Conservation (phyloP, 2,888 invertebrate genomes). For the Autographa gamma region DNA sequence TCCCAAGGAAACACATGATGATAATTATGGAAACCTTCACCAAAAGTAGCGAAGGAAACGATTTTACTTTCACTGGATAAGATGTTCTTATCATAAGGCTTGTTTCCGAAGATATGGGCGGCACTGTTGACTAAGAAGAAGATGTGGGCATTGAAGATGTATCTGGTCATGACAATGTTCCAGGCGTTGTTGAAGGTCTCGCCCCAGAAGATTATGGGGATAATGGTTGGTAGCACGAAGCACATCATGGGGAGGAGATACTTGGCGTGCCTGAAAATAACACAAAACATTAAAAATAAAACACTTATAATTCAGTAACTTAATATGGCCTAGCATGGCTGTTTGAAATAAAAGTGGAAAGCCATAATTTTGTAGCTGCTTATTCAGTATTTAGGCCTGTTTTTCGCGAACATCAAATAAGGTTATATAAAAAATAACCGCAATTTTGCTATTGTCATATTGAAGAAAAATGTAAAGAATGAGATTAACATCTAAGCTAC, state of each 20-base stretch:
- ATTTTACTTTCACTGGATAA: slow-evolving; percentile 59
- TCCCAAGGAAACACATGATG: slow-evolving; percentile 75
- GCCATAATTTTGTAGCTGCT: no score
- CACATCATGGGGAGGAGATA: slow-evolving; percentile 64
- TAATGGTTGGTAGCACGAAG: slow-evolving; percentile 82
- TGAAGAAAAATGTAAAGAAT: no score
- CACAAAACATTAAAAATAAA: background rate
- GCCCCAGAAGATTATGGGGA: slow-evolving; percentile 89
- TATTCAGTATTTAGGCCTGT: no score
- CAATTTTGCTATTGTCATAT: no score
- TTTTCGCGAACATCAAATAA: no score
- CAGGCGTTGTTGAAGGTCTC: slow-evolving; percentile 80
- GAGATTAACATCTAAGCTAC: no score
- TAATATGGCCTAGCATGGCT: no score
- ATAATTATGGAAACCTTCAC: slow-evolving; percentile 76
- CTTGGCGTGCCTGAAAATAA: slow-evolving; percentile 45
- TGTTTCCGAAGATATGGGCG: slow-evolving; percentile 87
- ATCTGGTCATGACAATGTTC: slow-evolving; percentile 84
- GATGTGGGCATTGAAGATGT: slow-evolving; percentile 86
- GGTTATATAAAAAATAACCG: no score
- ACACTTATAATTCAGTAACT: no score
- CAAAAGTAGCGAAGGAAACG: slow-evolving; percentile 62
- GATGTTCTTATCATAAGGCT: slow-evolving; percentile 79
- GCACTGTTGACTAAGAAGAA: slow-evolving; percentile 91
- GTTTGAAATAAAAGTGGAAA: no score